Conservation (phyloP, 2,113 vertebrate genomes). For the Phylloscopus trochiloides region DNA sequence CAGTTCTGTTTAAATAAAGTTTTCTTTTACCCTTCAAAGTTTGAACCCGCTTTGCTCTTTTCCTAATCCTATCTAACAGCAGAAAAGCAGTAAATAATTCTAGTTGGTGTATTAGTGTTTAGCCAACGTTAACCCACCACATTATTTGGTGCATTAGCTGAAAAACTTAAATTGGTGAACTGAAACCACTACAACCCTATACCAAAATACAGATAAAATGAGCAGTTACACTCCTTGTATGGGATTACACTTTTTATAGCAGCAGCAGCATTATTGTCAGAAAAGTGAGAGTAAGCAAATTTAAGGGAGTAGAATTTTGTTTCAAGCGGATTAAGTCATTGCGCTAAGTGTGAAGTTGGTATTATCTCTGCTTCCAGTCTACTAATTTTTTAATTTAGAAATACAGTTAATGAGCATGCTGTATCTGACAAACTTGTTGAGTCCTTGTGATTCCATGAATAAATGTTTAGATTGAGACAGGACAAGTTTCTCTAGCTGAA, state of each 20-base stretch:
- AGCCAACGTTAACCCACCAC: neutral
- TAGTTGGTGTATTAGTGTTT: neutral
- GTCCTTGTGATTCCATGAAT: neutral
- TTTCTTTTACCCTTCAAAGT: neutral
- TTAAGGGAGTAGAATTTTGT: neutral
- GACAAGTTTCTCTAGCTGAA: neutral
- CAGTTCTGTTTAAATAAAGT: neutral
- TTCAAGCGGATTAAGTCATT: neutral
- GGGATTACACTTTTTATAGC: neutral
- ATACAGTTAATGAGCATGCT: neutral
- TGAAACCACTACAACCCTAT: neutral
- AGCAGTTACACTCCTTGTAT: neutral
- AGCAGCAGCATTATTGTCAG: neutral
- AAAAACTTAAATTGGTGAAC: neutral
- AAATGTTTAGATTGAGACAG: neutral
- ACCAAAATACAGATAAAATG: neutral
- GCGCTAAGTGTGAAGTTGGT: neutral
- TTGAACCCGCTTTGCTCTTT: neutral
- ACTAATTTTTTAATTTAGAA: neutral
- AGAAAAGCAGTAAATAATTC: neutral
- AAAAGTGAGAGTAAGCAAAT: neutral
- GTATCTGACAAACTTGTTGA: neutral
- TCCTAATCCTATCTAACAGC: neutral
- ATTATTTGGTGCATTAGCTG: neutral
- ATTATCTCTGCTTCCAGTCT: neutral